These are phyloP conservation scores for Pontoporia blainvillei DNA, from an alignment of 2,113 vertebrate genomes.

Conservation along the genomic window DNA sequence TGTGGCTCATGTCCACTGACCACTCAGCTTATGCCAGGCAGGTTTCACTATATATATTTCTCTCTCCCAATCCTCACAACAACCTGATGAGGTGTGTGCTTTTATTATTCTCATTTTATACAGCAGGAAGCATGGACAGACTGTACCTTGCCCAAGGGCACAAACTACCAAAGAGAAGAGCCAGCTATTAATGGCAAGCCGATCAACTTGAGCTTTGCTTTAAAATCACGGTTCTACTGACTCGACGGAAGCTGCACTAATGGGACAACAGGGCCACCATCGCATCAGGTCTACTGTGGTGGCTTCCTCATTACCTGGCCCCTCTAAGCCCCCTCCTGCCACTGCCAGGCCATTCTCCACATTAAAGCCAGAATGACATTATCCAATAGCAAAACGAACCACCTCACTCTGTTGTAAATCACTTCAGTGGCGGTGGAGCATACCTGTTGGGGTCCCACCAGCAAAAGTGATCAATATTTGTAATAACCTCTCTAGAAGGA, in stretches of 20 bases:
- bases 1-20: neutral
- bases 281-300: fast-evolving
- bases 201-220: neutral
- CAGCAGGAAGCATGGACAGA: neutral
- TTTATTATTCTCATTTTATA: neutral
- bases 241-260: fast-evolving
- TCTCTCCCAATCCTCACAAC: neutral
- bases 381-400: neutral
- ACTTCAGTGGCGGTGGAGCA: neutral
- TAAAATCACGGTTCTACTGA: neutral
- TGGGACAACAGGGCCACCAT: fast-evolving
- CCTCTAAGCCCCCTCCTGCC: neutral
- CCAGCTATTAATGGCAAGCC: neutral
- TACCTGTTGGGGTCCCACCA: neutral
- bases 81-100: neutral
- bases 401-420: neutral
- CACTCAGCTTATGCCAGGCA: neutral
- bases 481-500: neutral
- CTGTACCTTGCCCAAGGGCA: neutral
- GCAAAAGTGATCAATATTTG: neutral
- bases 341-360: neutral
- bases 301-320: neutral
- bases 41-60: neutral
- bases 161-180: neutral
- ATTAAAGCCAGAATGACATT: neutral